Evolutionary conservation across 2,888 invertebrate genomes (phyloP).

Genomic region (Drosophila subsilvestris): DNA sequence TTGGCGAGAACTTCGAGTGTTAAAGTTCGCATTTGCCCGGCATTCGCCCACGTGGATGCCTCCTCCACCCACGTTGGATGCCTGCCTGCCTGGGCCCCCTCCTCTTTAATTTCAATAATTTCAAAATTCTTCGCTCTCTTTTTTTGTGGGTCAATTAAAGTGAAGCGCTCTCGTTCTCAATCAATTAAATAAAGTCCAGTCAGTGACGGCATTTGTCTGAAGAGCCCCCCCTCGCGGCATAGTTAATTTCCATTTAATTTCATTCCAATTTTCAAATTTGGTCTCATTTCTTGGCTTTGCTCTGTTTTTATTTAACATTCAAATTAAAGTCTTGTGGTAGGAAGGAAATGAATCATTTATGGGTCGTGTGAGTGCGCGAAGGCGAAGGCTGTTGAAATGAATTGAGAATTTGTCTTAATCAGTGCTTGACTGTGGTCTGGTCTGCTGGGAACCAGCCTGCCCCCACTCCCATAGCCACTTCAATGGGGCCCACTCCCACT

Average conservation of each 20-base stretch:
- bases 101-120: slow-evolving; percentile 56
- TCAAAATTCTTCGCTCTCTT: slow-evolving; percentile 18
- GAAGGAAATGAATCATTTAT: slow-evolving; percentile 73
- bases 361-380: slow-evolving; percentile 35
- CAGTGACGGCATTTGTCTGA: slow-evolving; percentile 68
- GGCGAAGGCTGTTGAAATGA: slow-evolving; percentile 44
- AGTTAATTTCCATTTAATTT: slow-evolving; percentile 35
- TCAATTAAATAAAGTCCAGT: slow-evolving; percentile 64
- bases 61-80: neutral
- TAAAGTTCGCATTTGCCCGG: slow-evolving; percentile 44
- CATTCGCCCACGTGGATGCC: slow-evolving; percentile 35
- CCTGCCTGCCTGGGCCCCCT: slow-evolving; percentile 6
- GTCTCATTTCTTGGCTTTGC: slow-evolving; percentile 5
- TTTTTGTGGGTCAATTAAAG: slow-evolving; percentile 68
- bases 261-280: neutral
- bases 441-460: slow-evolving; percentile 37
- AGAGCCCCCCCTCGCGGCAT: slow-evolving; percentile 47
- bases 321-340: slow-evolving; percentile 47
- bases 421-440: slow-evolving; percentile 51
- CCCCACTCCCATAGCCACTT: neutral
- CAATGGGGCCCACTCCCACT: slow-evolving; percentile 41
- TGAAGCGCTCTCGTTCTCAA: slow-evolving; percentile 69
- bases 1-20: slow-evolving; percentile 51
- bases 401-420: slow-evolving; percentile 70
- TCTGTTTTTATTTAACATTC: slow-evolving; percentile 33